These are phyloP conservation scores for Andrena bucephala DNA, from an alignment of 2,888 invertebrate genomes.

Conservation along the genomic window DNA sequence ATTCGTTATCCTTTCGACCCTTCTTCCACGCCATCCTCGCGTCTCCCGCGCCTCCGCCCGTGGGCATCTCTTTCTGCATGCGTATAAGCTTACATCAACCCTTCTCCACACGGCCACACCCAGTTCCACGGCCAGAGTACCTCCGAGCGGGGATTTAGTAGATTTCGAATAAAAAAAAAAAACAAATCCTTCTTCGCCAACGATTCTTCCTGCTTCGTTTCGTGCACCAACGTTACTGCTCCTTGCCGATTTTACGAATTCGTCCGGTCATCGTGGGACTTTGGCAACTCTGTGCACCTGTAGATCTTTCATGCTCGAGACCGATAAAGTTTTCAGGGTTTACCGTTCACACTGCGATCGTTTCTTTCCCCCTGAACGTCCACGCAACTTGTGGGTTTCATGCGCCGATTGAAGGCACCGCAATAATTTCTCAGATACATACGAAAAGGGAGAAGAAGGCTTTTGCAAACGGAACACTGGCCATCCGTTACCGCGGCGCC, in stretches of 20 bases:
- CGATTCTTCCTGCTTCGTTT: constrained; percentile 28
- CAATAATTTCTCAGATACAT: constrained; percentile 58
- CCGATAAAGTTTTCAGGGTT: neutral
- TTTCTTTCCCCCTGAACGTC: neutral
- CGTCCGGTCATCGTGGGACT: neutral
- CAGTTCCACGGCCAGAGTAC: constrained; percentile 70
- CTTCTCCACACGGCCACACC: constrained; percentile 80
- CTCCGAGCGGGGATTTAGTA: constrained; percentile 66
- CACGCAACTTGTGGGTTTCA: constrained; percentile 24
- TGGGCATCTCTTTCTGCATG: constrained; percentile 77
- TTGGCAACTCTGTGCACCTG: neutral
- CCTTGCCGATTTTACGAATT: neutral
- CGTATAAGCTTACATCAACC: constrained; percentile 81
- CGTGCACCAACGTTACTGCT: constrained; percentile 27
- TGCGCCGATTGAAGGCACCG: constrained; percentile 51
- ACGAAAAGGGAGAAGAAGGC: constrained; percentile 61
- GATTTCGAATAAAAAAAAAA: constrained; percentile 67
- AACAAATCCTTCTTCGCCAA: constrained; percentile 37
- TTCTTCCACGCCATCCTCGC: constrained; percentile 78
- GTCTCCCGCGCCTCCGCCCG: constrained; percentile 70
- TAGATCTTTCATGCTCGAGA: neutral
- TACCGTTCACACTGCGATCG: neutral
- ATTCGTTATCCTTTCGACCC: constrained; percentile 84
- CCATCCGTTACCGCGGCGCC: constrained; percentile 78
- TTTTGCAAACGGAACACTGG: constrained; percentile 71